Base-by-base conservation (phyloP, 2,797 vertebrate genomes). In the Fringilla coelebs region DNA sequence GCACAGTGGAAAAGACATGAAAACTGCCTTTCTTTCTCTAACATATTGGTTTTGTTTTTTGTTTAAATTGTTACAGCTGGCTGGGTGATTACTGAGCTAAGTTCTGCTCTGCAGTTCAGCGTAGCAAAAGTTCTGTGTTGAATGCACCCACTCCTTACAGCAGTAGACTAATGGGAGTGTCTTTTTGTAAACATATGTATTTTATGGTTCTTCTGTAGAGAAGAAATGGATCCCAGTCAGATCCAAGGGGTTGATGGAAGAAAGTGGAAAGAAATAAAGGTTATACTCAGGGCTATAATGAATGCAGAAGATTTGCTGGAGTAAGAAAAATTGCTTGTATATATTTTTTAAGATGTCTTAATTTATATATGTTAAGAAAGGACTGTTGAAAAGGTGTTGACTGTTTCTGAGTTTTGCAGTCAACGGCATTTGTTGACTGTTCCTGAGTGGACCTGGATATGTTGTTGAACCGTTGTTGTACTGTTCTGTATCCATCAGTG, bases 341-440 rank as follows among this genome's bases (percentile, higher is more conserved):
- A 17, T 91, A 49, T 95, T 96, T 96, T 26, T 28, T 25, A 54
- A 92, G 31, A 38, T 85, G 26, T 68, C 31, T 93, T 96, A 74
- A 62, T 63, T 96, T 96, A 97, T 93, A 29, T 61, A 61, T 96
- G 66, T 92, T 96, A 86, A 87, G 51, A 97, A 95, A 65, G 72
- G 43, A 55, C 52, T 76, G 13, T 34, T 88, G 68, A 93, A 96
- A 97, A 97, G 54, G 74, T 89, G 3, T 85, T 88, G 67, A 43
- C 84, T 76, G 18, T 91, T 89, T 57, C 91, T 96, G 67, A 91
- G 67, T 96, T n/a, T n/a, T n/a, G n/a, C n/a, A n/a, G n/a, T n/a
- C n/a, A n/a, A n/a, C n/a, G n/a, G n/a, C n/a, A 72, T 93, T 76
- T 91, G 3, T 85, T 88, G 67, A 43, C 84, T 76, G 18, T 91